These are phyloP conservation scores for Dicrostonyx torquatus DNA, from an alignment of 2,797 vertebrate genomes.

Conservation along the genomic window DNA sequence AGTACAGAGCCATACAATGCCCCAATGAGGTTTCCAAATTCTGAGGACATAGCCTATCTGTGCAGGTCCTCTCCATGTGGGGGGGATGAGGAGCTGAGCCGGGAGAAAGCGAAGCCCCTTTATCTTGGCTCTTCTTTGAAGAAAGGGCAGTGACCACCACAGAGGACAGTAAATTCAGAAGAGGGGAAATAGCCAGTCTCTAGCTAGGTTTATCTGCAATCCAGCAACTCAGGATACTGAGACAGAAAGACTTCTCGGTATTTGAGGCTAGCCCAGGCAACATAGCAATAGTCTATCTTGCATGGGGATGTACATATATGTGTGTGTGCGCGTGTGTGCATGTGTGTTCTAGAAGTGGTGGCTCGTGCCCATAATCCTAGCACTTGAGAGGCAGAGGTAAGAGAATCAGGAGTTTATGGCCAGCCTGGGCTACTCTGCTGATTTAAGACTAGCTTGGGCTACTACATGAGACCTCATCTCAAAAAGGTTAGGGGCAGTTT, in stretches of 20 bases:
- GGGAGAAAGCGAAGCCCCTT: not conserved
- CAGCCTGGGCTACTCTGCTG: not conserved
- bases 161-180: not conserved
- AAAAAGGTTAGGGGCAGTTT: not conserved
- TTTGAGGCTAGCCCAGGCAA: not conserved
- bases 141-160: not conserved
- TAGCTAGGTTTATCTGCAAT: not conserved
- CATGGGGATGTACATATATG: not conserved
- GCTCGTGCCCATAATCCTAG: not conserved
- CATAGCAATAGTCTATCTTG: not conserved
- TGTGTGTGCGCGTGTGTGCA: not conserved
- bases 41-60: not conserved
- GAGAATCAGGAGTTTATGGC: not conserved
- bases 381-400: not conserved
- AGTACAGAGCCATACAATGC: not conserved
- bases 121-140: not conserved
- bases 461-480: not conserved
- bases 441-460: not conserved
- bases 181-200: not conserved
- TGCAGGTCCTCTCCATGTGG: not conserved
- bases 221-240: not conserved
- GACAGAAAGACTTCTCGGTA: not conserved
- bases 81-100: not conserved
- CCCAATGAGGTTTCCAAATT: not conserved
- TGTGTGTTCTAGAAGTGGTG: not conserved